phyloP scores from a whole-genome alignment of 2,797 vertebrate genomes.

The Dallia pectoralis region DNA sequence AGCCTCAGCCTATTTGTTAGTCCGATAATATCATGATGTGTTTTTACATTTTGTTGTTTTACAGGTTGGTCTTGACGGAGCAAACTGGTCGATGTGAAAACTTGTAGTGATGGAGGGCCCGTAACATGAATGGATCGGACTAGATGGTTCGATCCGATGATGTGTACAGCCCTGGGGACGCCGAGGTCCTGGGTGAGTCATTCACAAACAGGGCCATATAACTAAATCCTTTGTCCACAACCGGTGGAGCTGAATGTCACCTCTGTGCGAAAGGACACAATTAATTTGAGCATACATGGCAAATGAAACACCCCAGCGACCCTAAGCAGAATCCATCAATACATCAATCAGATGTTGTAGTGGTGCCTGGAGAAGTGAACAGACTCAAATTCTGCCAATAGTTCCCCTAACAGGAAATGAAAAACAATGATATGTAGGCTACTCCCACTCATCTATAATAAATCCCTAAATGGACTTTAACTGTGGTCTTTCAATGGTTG shows the following conservation, averaged over 20 bases:
- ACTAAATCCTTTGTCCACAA: background rate
- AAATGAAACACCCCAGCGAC: background rate
- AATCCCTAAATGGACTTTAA: too few species aligned
- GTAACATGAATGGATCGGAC: background rate
- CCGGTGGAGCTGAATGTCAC: background rate
- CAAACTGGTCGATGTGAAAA: slow-evolving; percentile 22
- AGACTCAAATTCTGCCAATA: too few species aligned
- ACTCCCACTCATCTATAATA: too few species aligned
- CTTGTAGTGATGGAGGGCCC: slow-evolving; percentile 10
- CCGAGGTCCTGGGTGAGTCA: background rate
- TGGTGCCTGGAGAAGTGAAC: too few species aligned
- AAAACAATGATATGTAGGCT: too few species aligned
- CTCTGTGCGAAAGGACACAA: background rate
- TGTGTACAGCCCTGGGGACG: background rate
- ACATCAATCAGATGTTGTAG: background rate
- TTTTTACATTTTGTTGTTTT: slow-evolving; percentile 22
- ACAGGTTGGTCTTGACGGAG: slow-evolving; percentile 10
- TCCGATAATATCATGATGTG: slow-evolving; percentile 13
- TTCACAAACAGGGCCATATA: background rate
- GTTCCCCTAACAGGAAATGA: too few species aligned
- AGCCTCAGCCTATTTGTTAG: background rate
- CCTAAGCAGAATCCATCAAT: background rate
- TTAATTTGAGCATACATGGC: background rate
- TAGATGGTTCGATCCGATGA: background rate
- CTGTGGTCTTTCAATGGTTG: too few species aligned